phyloP scores from a whole-genome alignment of 2,797 vertebrate genomes.

The Octomys mimax region DNA sequence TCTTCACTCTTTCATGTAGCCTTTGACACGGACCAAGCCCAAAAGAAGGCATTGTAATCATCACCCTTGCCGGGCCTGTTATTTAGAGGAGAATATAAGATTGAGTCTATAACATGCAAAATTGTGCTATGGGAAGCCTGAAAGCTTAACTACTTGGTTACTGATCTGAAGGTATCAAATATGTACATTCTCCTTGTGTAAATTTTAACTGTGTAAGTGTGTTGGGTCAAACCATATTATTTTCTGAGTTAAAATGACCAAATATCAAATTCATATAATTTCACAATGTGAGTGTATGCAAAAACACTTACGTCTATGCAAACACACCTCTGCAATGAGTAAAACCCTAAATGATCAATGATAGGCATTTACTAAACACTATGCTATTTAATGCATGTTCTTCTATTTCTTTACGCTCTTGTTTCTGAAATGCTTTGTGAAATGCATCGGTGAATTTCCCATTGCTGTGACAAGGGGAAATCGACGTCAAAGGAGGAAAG shows the following conservation, averaged over 20 bases:
- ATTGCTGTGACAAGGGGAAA: not conserved
- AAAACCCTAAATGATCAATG: not conserved
- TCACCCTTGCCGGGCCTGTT: not conserved
- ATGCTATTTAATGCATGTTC: not conserved
- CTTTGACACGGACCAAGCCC: not conserved
- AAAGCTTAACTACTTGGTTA: not conserved
- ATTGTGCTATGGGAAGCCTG: not conserved
- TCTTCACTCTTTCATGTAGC: not conserved
- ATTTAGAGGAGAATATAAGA: not conserved
- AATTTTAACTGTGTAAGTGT: not conserved
- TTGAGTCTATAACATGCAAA: not conserved
- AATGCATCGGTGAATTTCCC: not conserved
- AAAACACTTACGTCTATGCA: not conserved
- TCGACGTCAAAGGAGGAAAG: too few relatives aligned
- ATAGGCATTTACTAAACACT: not conserved
- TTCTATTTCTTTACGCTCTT: not conserved
- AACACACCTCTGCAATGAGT: not conserved
- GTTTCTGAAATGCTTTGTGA: slow-evolving; percentile 12
- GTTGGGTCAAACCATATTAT: not conserved
- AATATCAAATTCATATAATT: not conserved
- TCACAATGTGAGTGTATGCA: not conserved
- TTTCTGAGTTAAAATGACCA: not conserved
- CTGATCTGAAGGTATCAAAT: not conserved
- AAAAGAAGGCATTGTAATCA: not conserved
- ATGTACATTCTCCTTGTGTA: not conserved